Base-by-base conservation (phyloP, 2,797 vertebrate species). In the Echeneis naucrates region DNA sequence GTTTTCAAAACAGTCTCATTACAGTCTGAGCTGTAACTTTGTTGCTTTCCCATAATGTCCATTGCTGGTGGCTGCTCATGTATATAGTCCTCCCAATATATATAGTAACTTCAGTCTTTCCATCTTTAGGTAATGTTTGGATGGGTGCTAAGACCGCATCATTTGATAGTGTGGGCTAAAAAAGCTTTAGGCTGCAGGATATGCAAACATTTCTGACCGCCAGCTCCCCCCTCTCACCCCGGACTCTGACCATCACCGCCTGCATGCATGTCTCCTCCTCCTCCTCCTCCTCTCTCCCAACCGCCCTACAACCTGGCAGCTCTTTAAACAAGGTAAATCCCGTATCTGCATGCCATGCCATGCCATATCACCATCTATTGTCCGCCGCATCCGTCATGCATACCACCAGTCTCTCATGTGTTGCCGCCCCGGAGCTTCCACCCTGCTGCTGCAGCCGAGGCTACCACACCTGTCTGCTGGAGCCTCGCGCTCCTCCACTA, bases 401-500 rank as follows among this genome's bases (percentile, higher is more conserved):
- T 27, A 5, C 16, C 42, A n/a, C 19, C 7, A 5, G 12, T 13
- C 45, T 23, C 23, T 37, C 8, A 24, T 55, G n/a, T n/a, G 38
- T 42, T 57, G 58, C 66, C 61, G 65, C 72, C 68, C 62, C 47
- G 51, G 5, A 53, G 67, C 70, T 47, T 70, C 78, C 44, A 50
- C 48, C 23, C 38, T 14, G 21, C n/a, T n/a, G 30, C 30, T 33
- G 27, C 17, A 61, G 33, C 60, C 65, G 27, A 54, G 64, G 50
- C 78, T 64, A 85, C 87, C 83, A 68, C 87, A 90, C 87, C 87
- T 91, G 88, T 86, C 82, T 83, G 79, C 82, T 83, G 79, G 75
- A 64, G 64, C 83, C 32, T 58, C 61, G 64, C 80, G 7, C 53
- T n/a, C 30, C 30, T 30, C 30, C 30, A 30, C 30, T 6, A 30